phyloP scores from a whole-genome alignment of 2,888 invertebrate species.

The Drosophila tripunctata region DNA sequence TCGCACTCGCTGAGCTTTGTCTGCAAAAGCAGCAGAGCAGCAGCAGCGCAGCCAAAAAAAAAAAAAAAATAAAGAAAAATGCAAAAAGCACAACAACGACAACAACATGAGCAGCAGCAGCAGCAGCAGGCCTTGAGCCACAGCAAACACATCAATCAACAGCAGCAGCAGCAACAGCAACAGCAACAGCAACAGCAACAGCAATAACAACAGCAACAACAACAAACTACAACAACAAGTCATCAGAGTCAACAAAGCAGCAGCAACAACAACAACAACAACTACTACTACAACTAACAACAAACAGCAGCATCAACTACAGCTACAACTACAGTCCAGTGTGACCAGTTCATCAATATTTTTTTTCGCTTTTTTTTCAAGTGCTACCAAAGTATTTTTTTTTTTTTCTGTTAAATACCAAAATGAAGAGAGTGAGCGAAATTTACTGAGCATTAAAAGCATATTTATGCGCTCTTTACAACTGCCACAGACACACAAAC shows the following conservation, averaged over 20 bases:
- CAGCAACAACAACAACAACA: background rate
- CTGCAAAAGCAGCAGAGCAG: conserved; percentile 21
- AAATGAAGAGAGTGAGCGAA: background rate
- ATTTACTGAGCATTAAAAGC: too few species aligned
- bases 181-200: conserved; percentile 17
- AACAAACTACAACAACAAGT: too few species aligned
- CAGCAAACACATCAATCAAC: conserved; percentile 26
- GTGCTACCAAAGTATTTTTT: conserved; percentile 20
- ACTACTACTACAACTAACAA: too few species aligned
- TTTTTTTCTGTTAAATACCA: background rate
- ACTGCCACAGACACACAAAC: background rate
- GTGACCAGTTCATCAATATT: conserved; percentile 10
- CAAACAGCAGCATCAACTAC: conserved; percentile 22
- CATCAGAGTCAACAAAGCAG: background rate
- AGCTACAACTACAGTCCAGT: conserved; percentile 9
- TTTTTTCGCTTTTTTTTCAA: conserved; percentile 46
- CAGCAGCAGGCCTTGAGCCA: conserved; percentile 16
- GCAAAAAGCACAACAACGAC: conserved; percentile 6
- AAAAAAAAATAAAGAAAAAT: conserved; percentile 13
- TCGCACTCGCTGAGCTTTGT: too few species aligned
- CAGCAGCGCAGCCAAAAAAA: conserved; percentile 5
- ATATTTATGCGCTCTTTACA: background rate
- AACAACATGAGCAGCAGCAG: conserved; percentile 16
- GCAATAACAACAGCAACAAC: background rate
- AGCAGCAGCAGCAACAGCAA: conserved; percentile 23